Conservation (phyloP, 53 echinoderm and acorn worm genomes). For the Stichopus horrens region DNA sequence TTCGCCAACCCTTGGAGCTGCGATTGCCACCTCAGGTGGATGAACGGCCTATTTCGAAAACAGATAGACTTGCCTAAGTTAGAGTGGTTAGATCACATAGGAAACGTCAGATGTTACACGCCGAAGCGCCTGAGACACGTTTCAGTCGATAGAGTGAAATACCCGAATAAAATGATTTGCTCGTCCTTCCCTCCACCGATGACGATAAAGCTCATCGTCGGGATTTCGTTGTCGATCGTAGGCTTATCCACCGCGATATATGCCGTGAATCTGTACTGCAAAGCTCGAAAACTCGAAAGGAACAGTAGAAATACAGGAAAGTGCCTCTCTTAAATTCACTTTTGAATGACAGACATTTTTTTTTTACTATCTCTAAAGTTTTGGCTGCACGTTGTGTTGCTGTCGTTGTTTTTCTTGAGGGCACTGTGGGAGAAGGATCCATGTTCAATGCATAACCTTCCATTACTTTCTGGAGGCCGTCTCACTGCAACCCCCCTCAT, state of each 20-base stretch:
- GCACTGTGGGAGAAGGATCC: too few species aligned
- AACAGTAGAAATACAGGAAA: slow-evolving; percentile 63
- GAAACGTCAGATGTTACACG: slow-evolving; percentile 52
- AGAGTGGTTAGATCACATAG: neutral
- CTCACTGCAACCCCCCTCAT: too few species aligned
- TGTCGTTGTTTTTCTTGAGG: too few species aligned
- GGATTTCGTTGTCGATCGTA: slow-evolving; percentile 76
- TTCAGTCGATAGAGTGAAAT: slow-evolving; percentile 16
- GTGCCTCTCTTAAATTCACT: slow-evolving; percentile 47
- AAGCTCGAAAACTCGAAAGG: slow-evolving; percentile 73
- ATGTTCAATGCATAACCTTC: too few species aligned
- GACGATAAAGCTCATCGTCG: slow-evolving; percentile 82
- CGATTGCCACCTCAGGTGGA: slow-evolving; percentile 77
- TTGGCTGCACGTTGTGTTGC: too few species aligned
- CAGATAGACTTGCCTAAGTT: neutral
- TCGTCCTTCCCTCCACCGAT: slow-evolving; percentile 72
- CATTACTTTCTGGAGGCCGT: too few species aligned
- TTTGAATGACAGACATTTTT: too few species aligned
- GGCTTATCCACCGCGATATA: slow-evolving; percentile 70
- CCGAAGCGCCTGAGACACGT: slow-evolving; percentile 55
- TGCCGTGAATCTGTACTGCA: slow-evolving; percentile 78
- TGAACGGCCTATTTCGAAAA: slow-evolving; percentile 51
- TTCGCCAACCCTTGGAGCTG: slow-evolving; percentile 71
- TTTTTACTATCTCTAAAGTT: too few species aligned
- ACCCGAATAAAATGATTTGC: slow-evolving; percentile 65